Base-by-base conservation (phyloP, 2,797 vertebrate species). In the Iguana delicatissima region DNA sequence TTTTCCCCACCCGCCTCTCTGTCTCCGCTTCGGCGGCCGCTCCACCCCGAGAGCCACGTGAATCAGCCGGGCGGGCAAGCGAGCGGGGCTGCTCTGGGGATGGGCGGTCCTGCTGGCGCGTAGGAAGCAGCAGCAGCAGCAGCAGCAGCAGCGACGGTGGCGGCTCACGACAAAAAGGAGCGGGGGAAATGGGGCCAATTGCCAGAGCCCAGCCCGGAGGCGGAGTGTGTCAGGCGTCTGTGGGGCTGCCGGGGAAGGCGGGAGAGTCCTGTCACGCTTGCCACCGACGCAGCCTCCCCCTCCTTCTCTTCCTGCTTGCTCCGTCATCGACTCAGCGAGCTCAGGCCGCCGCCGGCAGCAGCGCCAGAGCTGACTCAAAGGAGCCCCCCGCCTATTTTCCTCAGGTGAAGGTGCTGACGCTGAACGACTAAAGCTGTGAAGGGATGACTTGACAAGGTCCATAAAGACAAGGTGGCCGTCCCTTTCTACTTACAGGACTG, bases 1-100 rank as follows among this genome's bases (percentile, higher is more conserved):
- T 96, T 95, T 93, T 93, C 95, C 92, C 94, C 95, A 76, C 95
- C 96, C 95, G 84, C 69, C 93, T 79, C 57, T 59, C 4, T 92
- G 72, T 38, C 6, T 62, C 67, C 32, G 88, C 69, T 26, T 69
- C 72, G 88, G 14, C 85, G 18, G 90, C 91, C 59, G 87, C 91
- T 91, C 84, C 91, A 69, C 91, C 89, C 91, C 88, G 69, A 83
- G 72, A 87, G 88, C 88, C 88, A 87, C 91, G 88, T 89, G 84
- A 92, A 69, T 86, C 57, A 46, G 62, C 46, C 91, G 55, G 77
- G 91, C 84, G 57, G 69, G 91, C 35, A 29, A 18, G 73, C 84
- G 35, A 32, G 91, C 87, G 1, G 57, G 46, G 79, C 22, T 12
- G 72, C 89, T 38, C 46, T 26, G 52, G 52, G 38, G 64, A 86